phyloP scores from a whole-genome alignment of 2,888 invertebrate species.

The Drosophila suboccidentalis region DNA sequence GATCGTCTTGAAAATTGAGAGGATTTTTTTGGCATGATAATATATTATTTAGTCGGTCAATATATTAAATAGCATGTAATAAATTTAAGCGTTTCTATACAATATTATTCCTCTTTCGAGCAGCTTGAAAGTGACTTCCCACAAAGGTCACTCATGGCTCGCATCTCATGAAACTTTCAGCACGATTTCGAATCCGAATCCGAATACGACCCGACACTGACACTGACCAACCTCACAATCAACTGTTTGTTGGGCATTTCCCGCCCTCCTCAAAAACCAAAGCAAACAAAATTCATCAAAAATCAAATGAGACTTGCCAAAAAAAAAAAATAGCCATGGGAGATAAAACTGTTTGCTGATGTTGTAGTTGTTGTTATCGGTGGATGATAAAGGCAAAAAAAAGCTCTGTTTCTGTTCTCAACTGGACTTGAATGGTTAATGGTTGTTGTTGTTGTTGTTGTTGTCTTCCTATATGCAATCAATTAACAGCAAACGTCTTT shows the following conservation, averaged over 20 bases:
- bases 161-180: constrained; percentile 27
- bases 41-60: not conserved
- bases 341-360: constrained; percentile 15
- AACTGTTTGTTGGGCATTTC: constrained; percentile 17
- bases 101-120: constrained; percentile 1
- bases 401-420: constrained; percentile 7
- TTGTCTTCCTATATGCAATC: constrained; percentile 39
- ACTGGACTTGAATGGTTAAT: constrained; percentile 8
- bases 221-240: constrained; percentile 70
- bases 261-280: constrained; percentile 3
- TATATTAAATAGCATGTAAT: constrained; percentile 7
- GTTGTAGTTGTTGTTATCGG: not conserved
- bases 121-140: constrained; percentile 2
- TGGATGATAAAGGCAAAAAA: constrained; percentile 11
- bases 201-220: constrained; percentile 6
- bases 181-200: constrained; percentile 13
- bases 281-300: constrained; percentile 43
- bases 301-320: constrained; percentile 31
- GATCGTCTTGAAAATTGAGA: constrained; percentile 24
- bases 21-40: not conserved
- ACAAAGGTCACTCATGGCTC: constrained; percentile 42
- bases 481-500: constrained; percentile 30
- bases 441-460: constrained; percentile 17
- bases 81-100: not conserved
- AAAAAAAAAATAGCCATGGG: constrained; percentile 15